phyloP scores from a whole-genome alignment of 2,888 invertebrate genomes.

The Nymphalis c-album region DNA sequence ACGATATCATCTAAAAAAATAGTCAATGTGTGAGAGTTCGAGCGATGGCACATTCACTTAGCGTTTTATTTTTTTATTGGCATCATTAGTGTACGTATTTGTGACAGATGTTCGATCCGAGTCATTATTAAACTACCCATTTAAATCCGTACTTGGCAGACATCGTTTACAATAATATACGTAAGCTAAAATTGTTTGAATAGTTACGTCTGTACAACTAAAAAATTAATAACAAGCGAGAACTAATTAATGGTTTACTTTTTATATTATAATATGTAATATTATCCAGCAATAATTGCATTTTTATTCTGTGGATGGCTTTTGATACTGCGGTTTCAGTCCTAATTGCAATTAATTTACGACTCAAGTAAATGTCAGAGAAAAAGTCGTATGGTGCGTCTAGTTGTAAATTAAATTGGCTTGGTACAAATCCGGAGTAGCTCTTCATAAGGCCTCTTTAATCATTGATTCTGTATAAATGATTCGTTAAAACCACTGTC shows the following conservation, averaged over 20 bases:
- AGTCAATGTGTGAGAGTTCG: conserved; percentile 7
- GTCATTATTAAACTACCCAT: conserved; percentile 18
- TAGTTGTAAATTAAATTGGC: conserved; percentile 74
- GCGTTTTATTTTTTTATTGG: conserved; percentile 18
- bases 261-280: not conserved
- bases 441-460: conserved; percentile 68
- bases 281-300: too few relatives aligned
- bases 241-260: not conserved
- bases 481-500: conserved; percentile 74
- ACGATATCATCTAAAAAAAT: conserved; percentile 2
- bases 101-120: conserved; percentile 56
- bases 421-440: conserved; percentile 62
- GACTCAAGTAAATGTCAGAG: not conserved
- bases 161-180: conserved; percentile 51
- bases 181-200: not conserved
- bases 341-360: not conserved
- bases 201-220: not conserved
- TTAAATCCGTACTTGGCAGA: conserved; percentile 70
- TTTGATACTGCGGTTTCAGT: too few relatives aligned
- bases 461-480: conserved; percentile 68
- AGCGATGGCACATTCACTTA: conserved; percentile 13
- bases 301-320: too few relatives aligned
- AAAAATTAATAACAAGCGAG: not conserved
- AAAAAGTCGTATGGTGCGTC: conserved; percentile 10
- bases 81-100: conserved; percentile 45